Conservation (phyloP, 1,140 invertebrate genomes). For the Tetramorium parvispinum region DNA sequence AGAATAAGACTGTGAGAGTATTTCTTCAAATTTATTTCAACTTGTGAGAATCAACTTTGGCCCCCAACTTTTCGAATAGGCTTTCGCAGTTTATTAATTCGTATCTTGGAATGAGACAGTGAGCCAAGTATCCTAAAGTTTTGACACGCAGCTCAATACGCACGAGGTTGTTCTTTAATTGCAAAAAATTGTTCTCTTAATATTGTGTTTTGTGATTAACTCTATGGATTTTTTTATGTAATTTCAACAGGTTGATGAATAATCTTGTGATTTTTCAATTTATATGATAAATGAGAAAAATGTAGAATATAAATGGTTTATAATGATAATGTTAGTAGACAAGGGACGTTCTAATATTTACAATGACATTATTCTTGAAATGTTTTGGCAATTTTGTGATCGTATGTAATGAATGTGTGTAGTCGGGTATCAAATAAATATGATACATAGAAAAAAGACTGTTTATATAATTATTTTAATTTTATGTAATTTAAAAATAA, state of each 20-base stretch:
- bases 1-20: not conserved
- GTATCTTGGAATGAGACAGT: not conserved
- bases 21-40: not conserved
- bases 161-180: not conserved
- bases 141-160: not conserved
- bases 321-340: constrained; percentile 15
- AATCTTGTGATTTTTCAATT: constrained; percentile 17
- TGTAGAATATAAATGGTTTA: constrained; percentile 18
- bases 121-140: not conserved
- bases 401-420: constrained; percentile 29
- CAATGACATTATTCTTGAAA: constrained; percentile 17
- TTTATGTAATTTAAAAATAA: constrained; percentile 28
- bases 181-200: not conserved
- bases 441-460: not conserved
- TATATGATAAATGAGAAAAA: not conserved
- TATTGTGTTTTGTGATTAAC: not conserved
- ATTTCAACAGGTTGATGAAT: not conserved
- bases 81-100: not conserved
- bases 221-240: not conserved
- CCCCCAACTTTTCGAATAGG: not conserved
- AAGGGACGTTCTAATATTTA: constrained; percentile 6
- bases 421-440: constrained; percentile 61
- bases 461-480: constrained; percentile 18
- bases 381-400: constrained; percentile 57
- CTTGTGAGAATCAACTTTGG: not conserved